Evolutionary conservation across 92 coral and sea anemone genomes (phyloP).

Genomic region (Bergia puertoricense): DNA sequence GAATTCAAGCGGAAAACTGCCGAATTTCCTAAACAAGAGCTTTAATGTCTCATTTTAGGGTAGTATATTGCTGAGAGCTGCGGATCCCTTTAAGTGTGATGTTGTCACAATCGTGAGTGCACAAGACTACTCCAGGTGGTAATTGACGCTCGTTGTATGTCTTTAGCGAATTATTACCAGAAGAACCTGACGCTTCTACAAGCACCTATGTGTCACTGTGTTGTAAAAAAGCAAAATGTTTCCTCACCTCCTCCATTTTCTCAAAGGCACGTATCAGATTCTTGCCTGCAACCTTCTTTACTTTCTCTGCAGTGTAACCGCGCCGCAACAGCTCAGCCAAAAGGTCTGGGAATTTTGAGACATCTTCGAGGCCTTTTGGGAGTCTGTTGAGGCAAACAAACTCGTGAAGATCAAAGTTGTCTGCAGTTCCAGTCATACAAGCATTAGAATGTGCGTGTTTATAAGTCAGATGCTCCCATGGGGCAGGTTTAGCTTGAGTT

Average conservation of each 20-base stretch:
- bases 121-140: no score
- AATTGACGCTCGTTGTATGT: no score
- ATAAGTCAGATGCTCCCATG: no score
- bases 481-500: no score
- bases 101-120: no score
- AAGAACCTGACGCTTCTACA: neutral
- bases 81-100: no score
- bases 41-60: no score
- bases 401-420: neutral
- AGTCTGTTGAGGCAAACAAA: constrained; percentile 36
- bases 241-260: constrained; percentile 71
- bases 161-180: no score
- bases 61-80: no score
- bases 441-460: neutral
- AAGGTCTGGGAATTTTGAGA: constrained; percentile 72
- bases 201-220: neutral
- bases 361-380: constrained; percentile 71
- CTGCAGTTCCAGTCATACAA: neutral
- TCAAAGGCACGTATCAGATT: constrained; percentile 69
- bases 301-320: constrained; percentile 67
- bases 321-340: constrained; percentile 65
- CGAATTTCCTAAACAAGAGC: no score
- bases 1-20: no score
- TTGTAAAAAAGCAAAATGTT: neutral
- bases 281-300: constrained; percentile 72